Percentiles rank a stretch among this genome's conserved stretches.
These are phyloP conservation scores for Balaeniceps rex DNA, from an alignment of 2,113 vertebrate species.

Conservation along the genomic window DNA sequence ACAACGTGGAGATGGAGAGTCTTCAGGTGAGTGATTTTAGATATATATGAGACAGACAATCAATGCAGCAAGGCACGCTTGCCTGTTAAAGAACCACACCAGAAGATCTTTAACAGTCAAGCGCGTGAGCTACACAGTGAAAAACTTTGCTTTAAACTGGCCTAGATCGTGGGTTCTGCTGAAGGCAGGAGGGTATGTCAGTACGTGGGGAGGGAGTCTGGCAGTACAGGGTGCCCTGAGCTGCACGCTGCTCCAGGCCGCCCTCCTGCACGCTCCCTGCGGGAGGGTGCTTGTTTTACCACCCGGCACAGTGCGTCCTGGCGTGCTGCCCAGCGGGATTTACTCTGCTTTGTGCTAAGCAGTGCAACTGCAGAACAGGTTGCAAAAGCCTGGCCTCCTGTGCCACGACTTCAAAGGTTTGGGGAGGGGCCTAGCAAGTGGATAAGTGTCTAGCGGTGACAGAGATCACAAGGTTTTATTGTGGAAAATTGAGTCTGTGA, in stretches of 20 bases:
- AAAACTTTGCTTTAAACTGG: neutral
- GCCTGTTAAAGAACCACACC: neutral
- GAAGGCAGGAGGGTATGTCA: neutral
- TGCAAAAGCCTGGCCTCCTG: neutral
- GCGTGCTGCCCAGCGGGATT: neutral
- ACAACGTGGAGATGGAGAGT: neutral
- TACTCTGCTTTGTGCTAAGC: neutral
- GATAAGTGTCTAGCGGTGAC: no score
- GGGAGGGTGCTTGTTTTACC: neutral
- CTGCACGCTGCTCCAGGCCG: accelerated
- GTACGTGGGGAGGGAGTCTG: neutral
- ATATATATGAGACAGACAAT: neutral
- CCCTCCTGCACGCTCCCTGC: neutral
- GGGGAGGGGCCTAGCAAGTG: neutral
- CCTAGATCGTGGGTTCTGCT: neutral
- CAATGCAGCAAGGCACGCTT: neutral
- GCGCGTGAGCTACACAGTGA: neutral
- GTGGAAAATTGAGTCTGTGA: neutral
- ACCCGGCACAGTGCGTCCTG: accelerated
- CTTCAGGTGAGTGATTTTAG: neutral
- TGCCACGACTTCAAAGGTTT: neutral
- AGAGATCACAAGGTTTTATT: neutral
- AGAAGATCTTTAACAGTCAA: neutral
- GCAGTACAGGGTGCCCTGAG: neutral
- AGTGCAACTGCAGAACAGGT: neutral